Conservation (phyloP, 2,888 invertebrate genomes). For the Monoplex corrugatus region DNA sequence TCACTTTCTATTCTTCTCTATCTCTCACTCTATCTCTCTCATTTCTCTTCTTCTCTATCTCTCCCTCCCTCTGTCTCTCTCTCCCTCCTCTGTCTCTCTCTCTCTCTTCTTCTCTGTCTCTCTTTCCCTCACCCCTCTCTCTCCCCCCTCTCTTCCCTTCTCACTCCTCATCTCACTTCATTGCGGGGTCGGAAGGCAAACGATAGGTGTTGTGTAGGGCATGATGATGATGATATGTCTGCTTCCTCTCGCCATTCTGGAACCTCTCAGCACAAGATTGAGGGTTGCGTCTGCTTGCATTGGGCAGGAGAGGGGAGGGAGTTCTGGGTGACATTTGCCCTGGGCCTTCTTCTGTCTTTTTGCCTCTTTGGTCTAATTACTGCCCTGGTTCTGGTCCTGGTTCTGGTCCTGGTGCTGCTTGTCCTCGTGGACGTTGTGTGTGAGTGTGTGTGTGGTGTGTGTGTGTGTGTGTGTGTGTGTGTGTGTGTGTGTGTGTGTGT, state of each 20-base stretch:
- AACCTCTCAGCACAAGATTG: constrained; percentile 16
- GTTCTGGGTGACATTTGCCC: background rate
- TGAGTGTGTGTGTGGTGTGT: too few relatives aligned
- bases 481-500: too few relatives aligned
- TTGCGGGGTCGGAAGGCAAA: background rate
- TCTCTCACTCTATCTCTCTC: too few relatives aligned
- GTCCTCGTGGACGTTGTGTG: background rate
- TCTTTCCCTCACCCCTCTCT: background rate
- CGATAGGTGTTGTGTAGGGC: constrained; percentile 15
- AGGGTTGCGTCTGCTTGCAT: constrained; percentile 39
- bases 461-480: too few relatives aligned
- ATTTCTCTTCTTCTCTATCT: background rate
- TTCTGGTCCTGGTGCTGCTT: too few relatives aligned
- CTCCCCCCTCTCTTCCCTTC: background rate
- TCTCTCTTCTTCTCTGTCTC: background rate
- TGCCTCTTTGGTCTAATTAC: constrained; percentile 27
- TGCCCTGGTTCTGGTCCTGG: background rate
- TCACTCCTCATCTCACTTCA: background rate
- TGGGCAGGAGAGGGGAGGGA: background rate
- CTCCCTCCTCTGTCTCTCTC: background rate
- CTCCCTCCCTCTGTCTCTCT: background rate
- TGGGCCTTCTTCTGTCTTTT: background rate
- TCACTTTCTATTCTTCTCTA: background rate
- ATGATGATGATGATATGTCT: background rate
- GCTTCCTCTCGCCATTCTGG: constrained; percentile 34